Conservation (phyloP, 2,797 vertebrate genomes). For the Dermochelys coriacea region DNA sequence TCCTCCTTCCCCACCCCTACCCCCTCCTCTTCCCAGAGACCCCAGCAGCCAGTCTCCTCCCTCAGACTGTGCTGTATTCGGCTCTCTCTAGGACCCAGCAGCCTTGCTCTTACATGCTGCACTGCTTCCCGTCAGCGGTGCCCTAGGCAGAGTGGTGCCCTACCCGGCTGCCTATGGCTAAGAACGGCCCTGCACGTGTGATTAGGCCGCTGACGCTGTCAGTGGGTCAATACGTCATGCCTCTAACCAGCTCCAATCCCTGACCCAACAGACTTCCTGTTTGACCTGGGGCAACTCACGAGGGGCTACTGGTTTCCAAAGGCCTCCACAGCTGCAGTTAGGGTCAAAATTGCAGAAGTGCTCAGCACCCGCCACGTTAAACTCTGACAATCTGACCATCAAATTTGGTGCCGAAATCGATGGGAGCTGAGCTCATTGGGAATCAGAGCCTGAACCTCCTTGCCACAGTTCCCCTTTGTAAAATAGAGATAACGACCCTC, state of each 20-base stretch:
- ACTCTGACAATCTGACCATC: neutral
- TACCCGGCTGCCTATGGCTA: too few relatives aligned
- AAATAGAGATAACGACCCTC: neutral
- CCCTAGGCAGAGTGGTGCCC: too few relatives aligned
- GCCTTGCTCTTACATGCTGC: too few relatives aligned
- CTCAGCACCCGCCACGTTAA: neutral
- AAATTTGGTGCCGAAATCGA: neutral
- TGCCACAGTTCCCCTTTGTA: neutral
- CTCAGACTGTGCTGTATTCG: too few relatives aligned
- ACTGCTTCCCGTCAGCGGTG: too few relatives aligned
- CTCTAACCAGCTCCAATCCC: neutral
- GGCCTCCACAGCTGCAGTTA: neutral
- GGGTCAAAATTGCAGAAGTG: neutral
- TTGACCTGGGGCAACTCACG: neutral
- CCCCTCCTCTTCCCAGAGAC: too few relatives aligned
- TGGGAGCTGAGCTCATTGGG: neutral
- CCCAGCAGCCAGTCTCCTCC: too few relatives aligned
- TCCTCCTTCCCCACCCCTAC: too few relatives aligned
- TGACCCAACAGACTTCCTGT: neutral
- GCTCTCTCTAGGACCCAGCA: too few relatives aligned
- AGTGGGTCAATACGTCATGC: too few relatives aligned
- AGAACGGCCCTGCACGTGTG: too few relatives aligned
- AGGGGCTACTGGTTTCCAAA: neutral
- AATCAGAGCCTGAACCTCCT: neutral
- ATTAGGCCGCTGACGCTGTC: neutral